These are phyloP conservation scores for Peromyscus melanophrys DNA, from an alignment of 2,797 vertebrate genomes.

Conservation along the genomic window DNA sequence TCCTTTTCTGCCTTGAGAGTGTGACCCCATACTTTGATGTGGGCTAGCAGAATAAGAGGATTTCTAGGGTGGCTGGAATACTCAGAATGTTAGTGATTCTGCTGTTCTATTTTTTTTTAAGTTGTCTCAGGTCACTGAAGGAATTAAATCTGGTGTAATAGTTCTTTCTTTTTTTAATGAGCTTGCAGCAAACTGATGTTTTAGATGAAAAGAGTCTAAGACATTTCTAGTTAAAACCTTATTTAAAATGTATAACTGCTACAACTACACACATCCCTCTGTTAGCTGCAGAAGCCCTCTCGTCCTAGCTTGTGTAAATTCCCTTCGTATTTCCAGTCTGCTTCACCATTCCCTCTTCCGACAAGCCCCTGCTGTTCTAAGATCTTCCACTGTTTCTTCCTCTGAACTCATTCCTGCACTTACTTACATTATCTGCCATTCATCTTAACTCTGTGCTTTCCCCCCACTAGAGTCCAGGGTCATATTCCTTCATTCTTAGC, in stretches of 20 bases:
- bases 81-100: not conserved
- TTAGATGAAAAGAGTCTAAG: not conserved
- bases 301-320: not conserved
- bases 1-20: not conserved
- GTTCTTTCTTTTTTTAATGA: not conserved
- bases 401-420: not conserved
- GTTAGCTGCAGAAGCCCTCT: not conserved
- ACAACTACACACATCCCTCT: accelerated
- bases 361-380: not conserved
- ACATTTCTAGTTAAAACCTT: constrained; percentile 14
- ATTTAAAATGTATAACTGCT: not conserved
- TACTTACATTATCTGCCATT: not conserved
- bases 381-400: accelerated
- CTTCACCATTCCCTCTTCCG: not conserved
- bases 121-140: constrained; percentile 22
- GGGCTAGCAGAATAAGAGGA: not conserved
- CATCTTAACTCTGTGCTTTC: not conserved
- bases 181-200: not conserved
- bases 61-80: not conserved
- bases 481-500: not conserved
- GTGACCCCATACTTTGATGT: not conserved
- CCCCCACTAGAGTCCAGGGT: not conserved
- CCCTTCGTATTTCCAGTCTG: not conserved
- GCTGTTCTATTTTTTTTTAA: not conserved
- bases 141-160: not conserved